Conservation (phyloP, 2,113 vertebrate species). For the Grammomys surdaster region DNA sequence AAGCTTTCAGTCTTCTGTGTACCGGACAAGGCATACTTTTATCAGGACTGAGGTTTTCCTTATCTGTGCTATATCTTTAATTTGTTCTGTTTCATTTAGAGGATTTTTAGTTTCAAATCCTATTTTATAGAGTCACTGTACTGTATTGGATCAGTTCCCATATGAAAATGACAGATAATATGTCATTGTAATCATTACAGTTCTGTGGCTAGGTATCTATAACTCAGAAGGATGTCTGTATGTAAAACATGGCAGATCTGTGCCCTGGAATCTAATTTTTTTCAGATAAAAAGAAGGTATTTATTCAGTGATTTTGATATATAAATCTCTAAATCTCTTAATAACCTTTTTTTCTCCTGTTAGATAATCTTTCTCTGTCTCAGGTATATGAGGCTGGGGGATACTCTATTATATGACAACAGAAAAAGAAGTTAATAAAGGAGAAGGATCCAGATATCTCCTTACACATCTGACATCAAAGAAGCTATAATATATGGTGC, state of each 20-base stretch:
- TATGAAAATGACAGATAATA: not conserved
- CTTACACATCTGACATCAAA: not conserved
- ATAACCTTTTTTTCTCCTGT: not conserved
- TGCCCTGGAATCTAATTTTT: not conserved
- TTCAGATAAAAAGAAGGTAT: not conserved
- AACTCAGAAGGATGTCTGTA: not conserved
- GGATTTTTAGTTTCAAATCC: not conserved
- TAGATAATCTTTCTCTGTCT: not conserved
- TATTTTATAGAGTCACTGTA: not conserved
- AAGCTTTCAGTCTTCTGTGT: rapidly evolving
- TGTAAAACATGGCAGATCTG: not conserved
- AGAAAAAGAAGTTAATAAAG: not conserved
- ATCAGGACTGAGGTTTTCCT: not conserved
- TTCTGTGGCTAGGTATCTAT: not conserved
- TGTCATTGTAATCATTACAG: not conserved
- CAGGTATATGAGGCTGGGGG: not conserved
- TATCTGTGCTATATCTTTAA: not conserved
- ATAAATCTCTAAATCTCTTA: too few species aligned
- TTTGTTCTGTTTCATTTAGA: not conserved
- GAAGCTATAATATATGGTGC: not conserved
- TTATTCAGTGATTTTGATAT: not conserved
- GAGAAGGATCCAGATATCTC: not conserved
- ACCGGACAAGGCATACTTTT: not conserved
- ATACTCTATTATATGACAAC: not conserved
- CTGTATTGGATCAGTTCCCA: not conserved